A percentile compares a stretch with the other conserved stretches of the same genome.
phyloP scores from a whole-genome alignment of 2,797 vertebrate genomes.

The Syngnathus acus region DNA sequence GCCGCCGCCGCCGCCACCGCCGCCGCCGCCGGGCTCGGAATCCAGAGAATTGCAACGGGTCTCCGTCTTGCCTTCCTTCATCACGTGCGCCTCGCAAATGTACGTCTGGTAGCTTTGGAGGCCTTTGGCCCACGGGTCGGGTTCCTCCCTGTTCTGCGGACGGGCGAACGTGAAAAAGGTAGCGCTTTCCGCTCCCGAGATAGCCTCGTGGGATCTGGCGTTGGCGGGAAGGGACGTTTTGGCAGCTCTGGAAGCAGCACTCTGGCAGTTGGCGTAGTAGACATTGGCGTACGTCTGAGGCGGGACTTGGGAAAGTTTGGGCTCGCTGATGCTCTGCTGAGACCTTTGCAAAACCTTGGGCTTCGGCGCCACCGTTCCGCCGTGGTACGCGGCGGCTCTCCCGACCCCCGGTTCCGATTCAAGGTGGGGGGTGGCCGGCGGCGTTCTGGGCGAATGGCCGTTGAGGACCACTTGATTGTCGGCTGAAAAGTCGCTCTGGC shows the following conservation, averaged over 20 bases:
- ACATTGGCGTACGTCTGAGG: slow-evolving; percentile 45
- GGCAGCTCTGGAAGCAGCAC: slow-evolving; percentile 64
- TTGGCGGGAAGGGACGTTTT: slow-evolving; percentile 73
- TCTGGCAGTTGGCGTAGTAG: slow-evolving; percentile 57
- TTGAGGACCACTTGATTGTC: slow-evolving; percentile 53
- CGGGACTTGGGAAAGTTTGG: slow-evolving; percentile 68
- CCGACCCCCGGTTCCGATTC: slow-evolving; percentile 36
- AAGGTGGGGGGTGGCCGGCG: slow-evolving; percentile 34
- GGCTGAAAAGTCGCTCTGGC: slow-evolving; percentile 36
- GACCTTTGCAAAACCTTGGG: slow-evolving; percentile 52
- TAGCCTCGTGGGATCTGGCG: slow-evolving; percentile 75
- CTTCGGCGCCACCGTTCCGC: slow-evolving; percentile 50
- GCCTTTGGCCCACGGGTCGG: slow-evolving; percentile 62
- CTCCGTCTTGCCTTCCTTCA: slow-evolving; percentile 48
- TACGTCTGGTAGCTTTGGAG: slow-evolving; percentile 57
- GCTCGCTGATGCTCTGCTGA: slow-evolving; percentile 64
- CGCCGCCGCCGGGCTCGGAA: slow-evolving; percentile 40
- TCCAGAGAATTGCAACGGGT: slow-evolving; percentile 54
- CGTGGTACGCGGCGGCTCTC: slow-evolving; percentile 26
- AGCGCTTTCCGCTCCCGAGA: slow-evolving; percentile 70
- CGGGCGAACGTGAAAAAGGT: slow-evolving; percentile 71
- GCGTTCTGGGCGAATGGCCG: slow-evolving; percentile 40
- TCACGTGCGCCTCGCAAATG: slow-evolving; percentile 42
- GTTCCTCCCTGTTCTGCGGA: slow-evolving; percentile 77
- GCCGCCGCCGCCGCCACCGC: slow-evolving; percentile 37